Evolutionary conservation across 2,113 vertebrate genomes (phyloP).

Genomic region (Rhabdornis inornatus): DNA sequence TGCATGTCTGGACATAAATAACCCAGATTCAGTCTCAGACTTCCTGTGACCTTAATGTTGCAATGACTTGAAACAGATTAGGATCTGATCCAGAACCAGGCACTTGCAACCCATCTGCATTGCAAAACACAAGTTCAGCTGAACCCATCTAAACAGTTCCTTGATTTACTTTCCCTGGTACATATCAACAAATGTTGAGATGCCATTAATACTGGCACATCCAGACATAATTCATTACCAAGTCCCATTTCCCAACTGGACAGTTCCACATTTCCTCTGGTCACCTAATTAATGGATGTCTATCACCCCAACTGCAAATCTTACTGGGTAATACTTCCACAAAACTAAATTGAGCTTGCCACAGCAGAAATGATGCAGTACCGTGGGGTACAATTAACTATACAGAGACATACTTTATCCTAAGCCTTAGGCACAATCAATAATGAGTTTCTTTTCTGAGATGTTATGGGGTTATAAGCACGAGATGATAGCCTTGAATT

Average conservation of each 20-base stretch:
- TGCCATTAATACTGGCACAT: conserved; percentile 38
- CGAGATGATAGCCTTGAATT: conserved; percentile 62
- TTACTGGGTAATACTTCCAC: conserved; percentile 63
- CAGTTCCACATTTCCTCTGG: conserved; percentile 48
- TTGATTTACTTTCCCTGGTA: conserved; percentile 59
- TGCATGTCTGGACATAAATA: background rate
- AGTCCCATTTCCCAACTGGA: conserved; percentile 41
- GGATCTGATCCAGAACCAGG: background rate
- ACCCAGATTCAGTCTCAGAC: background rate
- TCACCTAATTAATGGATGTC: conserved; percentile 76
- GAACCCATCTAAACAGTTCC: conserved; percentile 1
- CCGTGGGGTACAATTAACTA: conserved; percentile 74
- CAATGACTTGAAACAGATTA: background rate
- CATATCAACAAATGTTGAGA: background rate
- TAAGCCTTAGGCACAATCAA: conserved; percentile 76
- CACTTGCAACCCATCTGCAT: background rate
- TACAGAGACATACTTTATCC: conserved; percentile 63
- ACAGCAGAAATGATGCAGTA: conserved; percentile 74
- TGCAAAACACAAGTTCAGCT: conserved; percentile 19
- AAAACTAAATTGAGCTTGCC: conserved; percentile 73
- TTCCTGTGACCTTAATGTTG: background rate
- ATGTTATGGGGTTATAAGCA: conserved; percentile 56
- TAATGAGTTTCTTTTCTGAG: conserved; percentile 71
- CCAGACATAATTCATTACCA: conserved; percentile 45
- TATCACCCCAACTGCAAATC: conserved; percentile 77